phyloP scores from a whole-genome alignment of 2,888 invertebrate species.

The Acleris emargana region DNA sequence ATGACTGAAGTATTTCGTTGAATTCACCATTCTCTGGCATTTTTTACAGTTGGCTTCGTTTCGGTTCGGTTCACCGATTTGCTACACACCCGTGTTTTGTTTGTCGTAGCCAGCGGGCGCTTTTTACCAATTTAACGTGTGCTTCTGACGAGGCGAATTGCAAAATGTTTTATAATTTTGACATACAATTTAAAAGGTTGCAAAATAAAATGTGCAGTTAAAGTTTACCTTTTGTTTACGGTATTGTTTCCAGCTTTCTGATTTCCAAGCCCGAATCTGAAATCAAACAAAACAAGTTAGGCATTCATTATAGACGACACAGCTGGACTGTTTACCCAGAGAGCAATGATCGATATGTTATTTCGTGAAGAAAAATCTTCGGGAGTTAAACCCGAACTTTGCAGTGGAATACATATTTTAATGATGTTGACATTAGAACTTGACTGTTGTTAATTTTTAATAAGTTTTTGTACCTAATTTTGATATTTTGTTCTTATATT shows the following conservation, averaged over 20 bases:
- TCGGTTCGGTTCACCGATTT: constrained; percentile 40
- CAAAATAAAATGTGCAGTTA: not conserved
- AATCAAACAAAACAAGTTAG: constrained; percentile 11
- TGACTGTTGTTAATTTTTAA: too few species aligned
- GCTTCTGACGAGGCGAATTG: constrained; percentile 1
- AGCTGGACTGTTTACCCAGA: too few species aligned
- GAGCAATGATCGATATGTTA: too few species aligned
- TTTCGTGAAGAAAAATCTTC: too few species aligned
- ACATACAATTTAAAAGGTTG: not conserved
- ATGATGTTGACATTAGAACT: too few species aligned
- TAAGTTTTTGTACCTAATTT: too few species aligned
- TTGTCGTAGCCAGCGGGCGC: constrained; percentile 5
- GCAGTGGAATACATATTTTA: too few species aligned
- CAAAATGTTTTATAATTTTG: constrained; percentile 2
- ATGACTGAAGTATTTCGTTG: constrained; percentile 67
- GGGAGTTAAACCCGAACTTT: too few species aligned
- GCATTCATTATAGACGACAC: not conserved
- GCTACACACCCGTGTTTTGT: constrained; percentile 29
- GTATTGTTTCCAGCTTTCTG: constrained; percentile 27
- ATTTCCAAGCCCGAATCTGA: constrained; percentile 14
- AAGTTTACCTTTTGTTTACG: constrained; percentile 24
- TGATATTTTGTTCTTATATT: too few species aligned
- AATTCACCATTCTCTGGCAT: constrained; percentile 55
- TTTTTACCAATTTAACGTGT: constrained; percentile 21
- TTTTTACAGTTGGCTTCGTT: constrained; percentile 37